Percentiles rank a stretch among this genome's conserved stretches.
Conservation (phyloP, 2,797 vertebrate species). For the Oryzias dopingdopingensis region DNA sequence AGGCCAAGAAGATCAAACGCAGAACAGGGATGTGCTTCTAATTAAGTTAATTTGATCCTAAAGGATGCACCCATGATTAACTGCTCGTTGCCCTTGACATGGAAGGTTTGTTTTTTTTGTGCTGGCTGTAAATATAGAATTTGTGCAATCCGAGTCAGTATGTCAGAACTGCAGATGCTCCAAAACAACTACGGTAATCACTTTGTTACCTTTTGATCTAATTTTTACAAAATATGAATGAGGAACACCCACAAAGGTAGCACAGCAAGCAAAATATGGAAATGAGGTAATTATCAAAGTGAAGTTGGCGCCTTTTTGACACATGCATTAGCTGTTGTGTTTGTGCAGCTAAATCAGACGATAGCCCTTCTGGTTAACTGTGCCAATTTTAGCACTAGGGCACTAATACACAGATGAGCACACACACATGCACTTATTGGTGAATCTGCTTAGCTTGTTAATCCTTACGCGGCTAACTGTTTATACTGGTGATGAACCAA, state of each 20-base stretch:
- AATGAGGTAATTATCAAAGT: background rate
- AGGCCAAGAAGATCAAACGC: slow-evolving; percentile 61
- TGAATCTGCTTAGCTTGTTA: slow-evolving; percentile 48
- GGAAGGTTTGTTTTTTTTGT: slow-evolving; percentile 34
- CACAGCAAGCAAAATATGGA: background rate
- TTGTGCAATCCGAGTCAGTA: slow-evolving; percentile 60
- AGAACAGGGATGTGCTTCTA: slow-evolving; percentile 42
- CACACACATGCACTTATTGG: slow-evolving; percentile 15
- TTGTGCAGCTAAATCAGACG: slow-evolving; percentile 21
- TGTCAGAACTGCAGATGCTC: slow-evolving; percentile 28
- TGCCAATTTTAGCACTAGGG: slow-evolving; percentile 18
- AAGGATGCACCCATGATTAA: slow-evolving; percentile 39
- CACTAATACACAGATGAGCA: slow-evolving; percentile 1
- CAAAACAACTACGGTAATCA: slow-evolving; percentile 26
- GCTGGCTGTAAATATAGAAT: slow-evolving; percentile 40
- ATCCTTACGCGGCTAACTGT: slow-evolving; percentile 61
- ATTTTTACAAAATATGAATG: background rate
- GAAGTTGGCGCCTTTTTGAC: background rate
- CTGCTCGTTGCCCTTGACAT: slow-evolving; percentile 48
- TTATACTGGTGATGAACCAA: slow-evolving; percentile 58
- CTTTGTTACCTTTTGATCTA: slow-evolving; percentile 25
- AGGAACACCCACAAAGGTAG: background rate
- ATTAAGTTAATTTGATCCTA: slow-evolving; percentile 61
- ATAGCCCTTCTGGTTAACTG: background rate
- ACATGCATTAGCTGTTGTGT: background rate